Evolutionary conservation across 2,888 invertebrate species (phyloP).

Genomic region (Plebejus melissa): DNA sequence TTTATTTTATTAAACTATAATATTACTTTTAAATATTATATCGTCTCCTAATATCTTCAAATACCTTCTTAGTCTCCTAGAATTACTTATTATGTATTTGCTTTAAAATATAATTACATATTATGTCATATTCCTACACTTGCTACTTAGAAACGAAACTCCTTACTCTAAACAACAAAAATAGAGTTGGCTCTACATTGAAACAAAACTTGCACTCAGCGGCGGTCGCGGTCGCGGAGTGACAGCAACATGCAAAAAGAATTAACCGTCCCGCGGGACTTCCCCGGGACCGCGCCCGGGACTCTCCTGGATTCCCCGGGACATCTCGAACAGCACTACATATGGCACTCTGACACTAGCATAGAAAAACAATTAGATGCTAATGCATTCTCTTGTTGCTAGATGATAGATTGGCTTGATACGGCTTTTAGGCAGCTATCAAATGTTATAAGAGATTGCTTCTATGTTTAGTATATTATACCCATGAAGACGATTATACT

Average conservation of each 20-base stretch:
- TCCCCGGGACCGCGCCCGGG: not conserved
- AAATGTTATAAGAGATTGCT: not conserved
- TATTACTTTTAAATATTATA: too few relatives aligned
- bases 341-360: not conserved
- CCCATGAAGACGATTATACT: too few relatives aligned
- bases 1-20: too few relatives aligned
- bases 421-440: not conserved
- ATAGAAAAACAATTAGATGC: conserved; percentile 3
- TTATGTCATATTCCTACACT: not conserved
- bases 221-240: not conserved
- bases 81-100: too few relatives aligned
- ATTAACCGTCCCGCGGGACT: conserved; percentile 31
- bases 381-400: conserved; percentile 4
- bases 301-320: not conserved
- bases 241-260: conserved; percentile 32
- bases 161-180: not conserved
- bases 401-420: not conserved
- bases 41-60: too few relatives aligned
- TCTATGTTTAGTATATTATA: not conserved
- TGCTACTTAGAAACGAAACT: not conserved
- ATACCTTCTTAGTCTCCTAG: too few relatives aligned
- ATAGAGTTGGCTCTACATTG: not conserved
- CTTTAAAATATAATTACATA: too few relatives aligned
- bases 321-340: conserved; percentile 10
- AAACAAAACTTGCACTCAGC: not conserved